Conservation (phyloP, 2,797 vertebrate species). For the Orestias chungarensis region DNA sequence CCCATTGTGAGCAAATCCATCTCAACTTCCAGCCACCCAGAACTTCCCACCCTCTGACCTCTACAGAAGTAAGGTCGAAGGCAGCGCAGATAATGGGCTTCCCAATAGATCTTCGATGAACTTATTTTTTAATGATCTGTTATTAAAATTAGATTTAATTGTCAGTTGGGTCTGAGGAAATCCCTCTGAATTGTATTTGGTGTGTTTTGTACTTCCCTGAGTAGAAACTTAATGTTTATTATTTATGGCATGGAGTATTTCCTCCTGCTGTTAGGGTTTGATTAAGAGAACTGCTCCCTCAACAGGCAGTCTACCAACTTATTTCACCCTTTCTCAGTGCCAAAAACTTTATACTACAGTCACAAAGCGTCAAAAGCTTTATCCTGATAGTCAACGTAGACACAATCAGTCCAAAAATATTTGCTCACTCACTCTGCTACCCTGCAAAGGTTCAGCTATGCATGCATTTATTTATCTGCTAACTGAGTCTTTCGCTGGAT, state of each 20-base stretch:
- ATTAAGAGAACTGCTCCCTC: slow-evolving; percentile 61
- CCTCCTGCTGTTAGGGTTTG: slow-evolving; percentile 70
- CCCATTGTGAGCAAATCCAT: slow-evolving; percentile 41
- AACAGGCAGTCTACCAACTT: slow-evolving; percentile 39
- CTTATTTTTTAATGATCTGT: background rate
- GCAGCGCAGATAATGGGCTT: slow-evolving; percentile 11
- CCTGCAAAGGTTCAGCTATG: slow-evolving; percentile 1
- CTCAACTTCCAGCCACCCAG: slow-evolving; percentile 61
- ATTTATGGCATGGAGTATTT: slow-evolving; percentile 60
- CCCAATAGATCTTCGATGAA: slow-evolving; percentile 10
- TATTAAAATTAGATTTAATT: slow-evolving; percentile 39
- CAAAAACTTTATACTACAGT: slow-evolving; percentile 6
- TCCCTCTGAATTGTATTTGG: slow-evolving; percentile 52
- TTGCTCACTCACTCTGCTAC: slow-evolving; percentile 10
- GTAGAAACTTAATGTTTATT: slow-evolving; percentile 58
- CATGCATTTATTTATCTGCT: slow-evolving; percentile 11
- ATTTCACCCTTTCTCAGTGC: slow-evolving; percentile 14
- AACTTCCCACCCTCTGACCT: slow-evolving; percentile 51
- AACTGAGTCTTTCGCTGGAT: slow-evolving; percentile 20
- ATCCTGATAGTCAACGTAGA: background rate
- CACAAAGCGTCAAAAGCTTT: slow-evolving; percentile 10
- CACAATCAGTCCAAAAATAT: background rate
- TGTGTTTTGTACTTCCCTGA: slow-evolving; percentile 64
- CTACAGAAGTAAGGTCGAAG: slow-evolving; percentile 36
- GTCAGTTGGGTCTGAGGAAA: slow-evolving; percentile 35